Percentiles rank a stretch among this genome's conserved stretches.
These are phyloP conservation scores for Cirrhinus mrigala DNA, from an alignment of 2,797 vertebrate species.

Conservation along the genomic window DNA sequence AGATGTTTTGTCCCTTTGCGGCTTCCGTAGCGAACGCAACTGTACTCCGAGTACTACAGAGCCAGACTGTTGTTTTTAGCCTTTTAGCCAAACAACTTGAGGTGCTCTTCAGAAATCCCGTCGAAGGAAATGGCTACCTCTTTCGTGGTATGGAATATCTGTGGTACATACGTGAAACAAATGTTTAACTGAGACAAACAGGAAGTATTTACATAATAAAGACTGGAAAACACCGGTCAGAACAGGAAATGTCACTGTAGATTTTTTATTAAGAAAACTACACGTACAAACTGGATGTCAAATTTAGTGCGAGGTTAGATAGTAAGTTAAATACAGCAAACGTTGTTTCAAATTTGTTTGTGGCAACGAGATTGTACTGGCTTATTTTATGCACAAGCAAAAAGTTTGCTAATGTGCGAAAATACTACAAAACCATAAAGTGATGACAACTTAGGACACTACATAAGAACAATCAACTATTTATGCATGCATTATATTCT, in stretches of 20 bases:
- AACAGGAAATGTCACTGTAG: not conserved
- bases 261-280: not conserved
- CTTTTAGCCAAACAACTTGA: conserved; percentile 15
- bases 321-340: not conserved
- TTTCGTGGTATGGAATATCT: not conserved
- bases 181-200: not conserved
- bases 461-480: not conserved
- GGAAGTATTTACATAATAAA: not conserved
- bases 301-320: not conserved
- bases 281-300: not conserved
- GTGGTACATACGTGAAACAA: not conserved
- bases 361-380: not conserved
- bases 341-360: not conserved
- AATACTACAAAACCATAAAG: not conserved
- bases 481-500: not conserved
- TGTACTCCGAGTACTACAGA: not conserved
- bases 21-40: conserved; percentile 20
- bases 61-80: conserved; percentile 59
- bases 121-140: conserved; percentile 17
- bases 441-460: not conserved
- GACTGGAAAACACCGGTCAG: not conserved
- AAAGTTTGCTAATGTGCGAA: not conserved
- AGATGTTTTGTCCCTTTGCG: not conserved
- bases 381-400: not conserved
- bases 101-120: not conserved